Percentiles rank a stretch among this genome's conserved stretches.
Evolutionary conservation across 2,888 invertebrate species (phyloP).

Genomic region (Metellina segmentata): DNA sequence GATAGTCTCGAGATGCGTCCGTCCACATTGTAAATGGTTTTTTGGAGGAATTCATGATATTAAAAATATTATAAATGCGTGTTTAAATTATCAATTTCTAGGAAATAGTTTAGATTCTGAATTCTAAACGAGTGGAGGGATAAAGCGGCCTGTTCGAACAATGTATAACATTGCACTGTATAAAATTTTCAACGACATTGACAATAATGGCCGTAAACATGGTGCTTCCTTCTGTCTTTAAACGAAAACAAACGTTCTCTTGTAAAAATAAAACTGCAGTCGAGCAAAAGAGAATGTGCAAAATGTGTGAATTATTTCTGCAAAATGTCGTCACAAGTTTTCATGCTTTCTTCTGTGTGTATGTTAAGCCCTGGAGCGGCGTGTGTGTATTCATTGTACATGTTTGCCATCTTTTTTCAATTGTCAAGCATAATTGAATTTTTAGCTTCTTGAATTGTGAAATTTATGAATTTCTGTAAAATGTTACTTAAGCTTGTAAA

Average conservation of each 20-base stretch:
- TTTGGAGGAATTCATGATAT: constrained; percentile 23
- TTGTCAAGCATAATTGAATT: constrained; percentile 16
- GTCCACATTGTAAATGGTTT: constrained; percentile 48
- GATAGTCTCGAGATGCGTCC: constrained; percentile 43
- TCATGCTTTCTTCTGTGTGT: constrained; percentile 46
- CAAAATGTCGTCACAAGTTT: constrained; percentile 26
- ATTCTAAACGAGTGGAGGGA: not conserved
- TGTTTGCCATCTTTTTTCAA: constrained; percentile 28
- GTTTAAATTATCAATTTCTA: constrained; percentile 21
- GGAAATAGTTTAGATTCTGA: constrained; percentile 30
- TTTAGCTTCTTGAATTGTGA: constrained; percentile 54
- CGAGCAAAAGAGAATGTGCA: not conserved
- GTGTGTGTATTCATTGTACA: constrained; percentile 18
- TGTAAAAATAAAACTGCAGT: not conserved
- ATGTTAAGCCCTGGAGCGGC: not conserved
- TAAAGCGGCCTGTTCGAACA: not conserved
- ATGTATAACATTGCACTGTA: not conserved
- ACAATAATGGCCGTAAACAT: constrained; percentile 6
- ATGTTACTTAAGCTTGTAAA: constrained; percentile 58
- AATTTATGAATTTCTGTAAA: constrained; percentile 47
- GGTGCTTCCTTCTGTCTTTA: constrained; percentile 48
- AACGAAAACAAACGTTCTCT: not conserved
- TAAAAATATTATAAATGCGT: constrained; percentile 3
- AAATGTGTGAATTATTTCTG: constrained; percentile 11
- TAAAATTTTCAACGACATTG: not conserved